Evolutionary conservation across 1,140 invertebrate genomes (phyloP).

Genomic region (Hypsibius dujardini): DNA sequence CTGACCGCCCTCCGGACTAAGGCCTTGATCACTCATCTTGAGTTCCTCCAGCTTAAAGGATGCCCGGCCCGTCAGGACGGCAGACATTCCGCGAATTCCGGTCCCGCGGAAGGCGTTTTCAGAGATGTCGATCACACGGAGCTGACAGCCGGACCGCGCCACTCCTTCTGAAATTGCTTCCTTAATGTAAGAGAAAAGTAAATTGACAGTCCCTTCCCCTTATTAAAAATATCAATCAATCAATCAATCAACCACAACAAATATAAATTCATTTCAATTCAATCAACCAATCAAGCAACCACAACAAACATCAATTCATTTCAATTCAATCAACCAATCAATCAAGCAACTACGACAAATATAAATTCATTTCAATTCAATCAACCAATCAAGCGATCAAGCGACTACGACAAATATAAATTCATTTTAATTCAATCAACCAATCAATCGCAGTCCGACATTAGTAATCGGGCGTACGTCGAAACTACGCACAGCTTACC

Average conservation of each 20-base stretch:
- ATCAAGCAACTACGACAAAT: not conserved
- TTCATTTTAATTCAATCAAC: no score
- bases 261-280: no score
- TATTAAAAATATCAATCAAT: no score
- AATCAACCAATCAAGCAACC: no score
- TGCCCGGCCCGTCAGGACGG: not conserved
- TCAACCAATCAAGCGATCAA: not conserved
- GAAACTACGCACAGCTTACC: not conserved
- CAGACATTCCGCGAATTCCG: slow-evolving; percentile 6
- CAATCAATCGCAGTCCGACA: no score
- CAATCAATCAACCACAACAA: no score
- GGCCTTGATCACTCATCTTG: slow-evolving; percentile 5
- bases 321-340: no score
- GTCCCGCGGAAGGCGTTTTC: slow-evolving; percentile 12
- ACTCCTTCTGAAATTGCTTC: not conserved
- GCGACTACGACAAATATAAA: no score
- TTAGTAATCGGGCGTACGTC: no score
- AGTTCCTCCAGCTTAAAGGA: not conserved
- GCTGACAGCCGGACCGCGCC: not conserved
- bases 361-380: not conserved
- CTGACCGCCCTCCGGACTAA: slow-evolving; percentile 10
- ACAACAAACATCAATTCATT: no score
- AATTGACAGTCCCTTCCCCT: not conserved
- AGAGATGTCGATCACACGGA: not conserved
- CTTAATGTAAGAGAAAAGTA: not conserved